A percentile compares a stretch with the other conserved stretches of the same genome.
Conservation (phyloP, 2,888 invertebrate species). For the Drosophila imparisetae region DNA sequence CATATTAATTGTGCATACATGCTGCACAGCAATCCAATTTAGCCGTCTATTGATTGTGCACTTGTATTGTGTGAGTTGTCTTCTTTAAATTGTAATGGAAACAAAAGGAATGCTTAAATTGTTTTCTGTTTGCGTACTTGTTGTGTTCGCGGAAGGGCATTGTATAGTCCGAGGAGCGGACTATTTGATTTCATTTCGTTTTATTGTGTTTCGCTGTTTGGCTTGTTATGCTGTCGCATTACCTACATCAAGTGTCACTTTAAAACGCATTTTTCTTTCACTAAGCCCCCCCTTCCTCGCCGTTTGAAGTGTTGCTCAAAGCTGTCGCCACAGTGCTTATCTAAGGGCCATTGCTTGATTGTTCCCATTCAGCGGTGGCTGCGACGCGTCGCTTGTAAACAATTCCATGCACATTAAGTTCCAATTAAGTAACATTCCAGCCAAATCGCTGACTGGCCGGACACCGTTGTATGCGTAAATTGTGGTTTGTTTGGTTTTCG, state of each 20-base stretch:
- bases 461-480: slow-evolving; percentile 34
- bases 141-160: slow-evolving; percentile 34
- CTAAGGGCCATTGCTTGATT: slow-evolving; percentile 37
- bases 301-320: slow-evolving; percentile 66
- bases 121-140: neutral
- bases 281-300: slow-evolving; percentile 11
- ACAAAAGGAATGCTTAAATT: slow-evolving; percentile 1
- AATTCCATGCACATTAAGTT: slow-evolving; percentile 78
- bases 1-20: slow-evolving; percentile 10
- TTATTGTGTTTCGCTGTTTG: slow-evolving; percentile 43
- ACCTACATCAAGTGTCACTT: slow-evolving; percentile 79
- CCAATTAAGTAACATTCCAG: slow-evolving; percentile 76
- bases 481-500: slow-evolving; percentile 47
- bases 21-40: neutral
- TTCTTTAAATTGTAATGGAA: neutral
- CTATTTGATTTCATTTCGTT: slow-evolving; percentile 47
- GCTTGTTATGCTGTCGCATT: slow-evolving; percentile 76
- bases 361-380: slow-evolving; percentile 10
- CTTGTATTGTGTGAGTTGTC: neutral
- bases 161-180: slow-evolving; percentile 8
- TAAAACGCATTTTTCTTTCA: slow-evolving; percentile 77
- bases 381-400: slow-evolving; percentile 61
- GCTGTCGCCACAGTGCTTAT: slow-evolving; percentile 68
- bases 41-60: neutral
- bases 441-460: slow-evolving; percentile 52